Evolutionary conservation across 2,888 invertebrate species (phyloP), one percentile per base, ranked within the genome.

Genomic region (Acleris laterana): DNA sequence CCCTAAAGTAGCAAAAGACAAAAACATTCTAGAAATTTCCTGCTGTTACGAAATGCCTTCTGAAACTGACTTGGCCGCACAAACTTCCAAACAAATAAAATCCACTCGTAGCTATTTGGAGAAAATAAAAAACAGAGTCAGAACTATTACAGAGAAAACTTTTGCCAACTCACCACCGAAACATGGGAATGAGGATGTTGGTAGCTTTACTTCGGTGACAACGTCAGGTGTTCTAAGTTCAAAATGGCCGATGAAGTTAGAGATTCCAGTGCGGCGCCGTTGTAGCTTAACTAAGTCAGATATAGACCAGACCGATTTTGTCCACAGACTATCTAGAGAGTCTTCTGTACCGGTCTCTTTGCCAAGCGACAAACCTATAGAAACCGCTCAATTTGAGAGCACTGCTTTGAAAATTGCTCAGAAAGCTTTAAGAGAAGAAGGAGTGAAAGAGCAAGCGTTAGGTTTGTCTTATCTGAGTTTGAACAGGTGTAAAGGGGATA

Each of bases 171-270:
- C 88, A 0, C 91, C 92, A 5, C 89, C 90, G 1, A 90, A 89
- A 42, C 79, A 87, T 32, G 90, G 86, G 0, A 88, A 90, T 7
- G 90, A 93, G 53, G 95, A 95, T 68, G 77, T 93, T 53, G 96
- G 96, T 11, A 95, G 93, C 69, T 95, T 96, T 65, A 96, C 96
- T 16, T 96, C 96, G 0, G 95, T 96, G 0, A 96, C 96, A 2
- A 95, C 96, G 0, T 96, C 96, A 56, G 96, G 96, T 1, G 95
- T 95, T 9, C 84, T 96, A 70, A 94, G 94, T 70, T 94, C 94
- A 5, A 93, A 94, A 70, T 85, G 76, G 51, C 79, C 82, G 1
- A 68, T 77, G 0, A 87, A 88, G 85, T 76, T 69, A 22, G 93
- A 80, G 55, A 74, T 79, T 20, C 87, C 87, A 0, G 75, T 77